Evolutionary conservation across 2,113 vertebrate genomes (phyloP).

Genomic region (Furnarius figulus): DNA sequence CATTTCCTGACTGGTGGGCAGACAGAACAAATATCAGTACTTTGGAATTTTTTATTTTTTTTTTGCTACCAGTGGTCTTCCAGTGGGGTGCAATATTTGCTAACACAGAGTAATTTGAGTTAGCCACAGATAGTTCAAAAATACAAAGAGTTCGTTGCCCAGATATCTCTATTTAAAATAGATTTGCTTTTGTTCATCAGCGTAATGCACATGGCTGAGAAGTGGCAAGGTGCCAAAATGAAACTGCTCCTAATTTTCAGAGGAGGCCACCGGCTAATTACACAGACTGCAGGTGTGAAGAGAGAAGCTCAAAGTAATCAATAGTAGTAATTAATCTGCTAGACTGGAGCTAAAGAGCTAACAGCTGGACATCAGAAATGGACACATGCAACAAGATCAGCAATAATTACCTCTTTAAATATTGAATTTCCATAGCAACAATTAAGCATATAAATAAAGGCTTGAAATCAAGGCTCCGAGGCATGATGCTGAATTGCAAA

Average conservation of each 20-base stretch:
- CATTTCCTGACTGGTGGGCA: conserved; percentile 17
- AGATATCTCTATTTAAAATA: conserved; percentile 83
- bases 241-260: conserved; percentile 86
- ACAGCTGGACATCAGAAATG: conserved; percentile 88
- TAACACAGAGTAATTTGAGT: conserved; percentile 71
- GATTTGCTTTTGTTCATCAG: conserved; percentile 83
- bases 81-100: conserved; percentile 67
- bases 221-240: conserved; percentile 83
- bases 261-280: conserved; percentile 86
- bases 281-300: conserved; percentile 87
- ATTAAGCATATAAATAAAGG: conserved; percentile 84
- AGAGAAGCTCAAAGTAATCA: conserved; percentile 87
- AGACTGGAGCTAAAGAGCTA: conserved; percentile 88
- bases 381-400: conserved; percentile 88
- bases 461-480: conserved; percentile 75
- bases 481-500: conserved; percentile 75
- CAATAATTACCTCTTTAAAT: conserved; percentile 89
- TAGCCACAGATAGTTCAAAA: conserved; percentile 72
- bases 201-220: conserved; percentile 76
- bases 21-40: conserved; percentile 28
- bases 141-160: conserved; percentile 75
- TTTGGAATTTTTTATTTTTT: neutral
- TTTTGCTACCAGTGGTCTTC: conserved; percentile 36
- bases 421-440: conserved; percentile 88
- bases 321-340: conserved; percentile 90